Evolutionary conservation across 1,140 invertebrate species (phyloP), one percentile per base, ranked within the genome.

Genomic region (Drosophila burlai): DNA sequence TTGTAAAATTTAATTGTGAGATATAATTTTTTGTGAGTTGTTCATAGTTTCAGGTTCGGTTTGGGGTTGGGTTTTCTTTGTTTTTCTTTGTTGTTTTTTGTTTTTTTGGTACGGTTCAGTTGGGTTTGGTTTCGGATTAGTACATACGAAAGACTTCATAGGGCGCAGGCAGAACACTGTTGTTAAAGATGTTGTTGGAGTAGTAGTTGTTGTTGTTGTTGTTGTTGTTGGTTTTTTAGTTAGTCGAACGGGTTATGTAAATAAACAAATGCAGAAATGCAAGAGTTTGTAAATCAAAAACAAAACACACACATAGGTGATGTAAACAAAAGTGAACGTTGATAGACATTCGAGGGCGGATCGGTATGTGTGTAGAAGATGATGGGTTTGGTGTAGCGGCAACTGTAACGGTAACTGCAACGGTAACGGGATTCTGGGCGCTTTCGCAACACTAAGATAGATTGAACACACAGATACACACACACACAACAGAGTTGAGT

Each of bases 81-180:
- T 29, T 60, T 55, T 54, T 49, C 50, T 26, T 34, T 60, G 54
- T 45, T 34, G 55, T 60, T 59, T 55, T 52, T 26, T 31, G 38
- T 47, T 67, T 45, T 63, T 64, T 55, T 63, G 45, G 34, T 74
- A 38, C 59, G 49, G 43, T 75, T 76, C 36, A 16, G 46, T 61
- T 63, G 49, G 58, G 26, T 29, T 65, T 47, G 40, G 34, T 58
- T 74, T 72, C 81, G 79, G 80, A 63, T 83, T 91, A 91, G 87
- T 91, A 91, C 87, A 91, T 92, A 82, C 91, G 91, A 93, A 93
- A 93, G 82, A 91, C 92, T 93, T 93, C 92, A 91, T 92, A 93
- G 83, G 92, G 87, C 91, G 92, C 90, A 86, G 91, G 82, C 79
- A 77, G 86, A 81, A 82, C 87, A 91, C 92, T 93, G 79, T 75